A percentile compares a stretch with the other conserved stretches of the same genome.
Conservation (phyloP, 2,888 invertebrate species). For the Drosophila tanythrix region DNA sequence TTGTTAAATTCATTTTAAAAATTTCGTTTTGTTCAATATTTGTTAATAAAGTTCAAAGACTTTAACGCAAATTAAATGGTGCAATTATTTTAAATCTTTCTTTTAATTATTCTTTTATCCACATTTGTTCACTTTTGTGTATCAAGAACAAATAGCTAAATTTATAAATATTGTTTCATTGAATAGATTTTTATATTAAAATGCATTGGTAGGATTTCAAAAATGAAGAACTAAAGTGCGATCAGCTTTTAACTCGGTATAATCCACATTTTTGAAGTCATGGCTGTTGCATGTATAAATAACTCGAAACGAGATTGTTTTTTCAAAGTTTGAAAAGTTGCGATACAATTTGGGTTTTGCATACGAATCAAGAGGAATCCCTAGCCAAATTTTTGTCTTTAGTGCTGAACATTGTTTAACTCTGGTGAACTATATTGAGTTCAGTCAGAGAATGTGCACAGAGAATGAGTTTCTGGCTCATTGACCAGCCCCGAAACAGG, state of each 20-base stretch:
- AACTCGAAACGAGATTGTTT: neutral
- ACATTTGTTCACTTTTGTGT: neutral
- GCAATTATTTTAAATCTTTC: neutral
- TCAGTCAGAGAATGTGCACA: conserved; percentile 16
- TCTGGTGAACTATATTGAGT: conserved; percentile 17
- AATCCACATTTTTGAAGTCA: neutral
- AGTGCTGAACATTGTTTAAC: conserved; percentile 26
- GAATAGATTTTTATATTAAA: neutral
- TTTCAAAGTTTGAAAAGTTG: neutral
- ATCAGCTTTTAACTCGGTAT: neutral
- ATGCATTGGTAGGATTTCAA: neutral
- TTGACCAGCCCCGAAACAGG: conserved; percentile 35
- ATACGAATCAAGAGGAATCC: neutral
- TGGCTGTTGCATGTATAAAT: neutral
- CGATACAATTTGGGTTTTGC: neutral
- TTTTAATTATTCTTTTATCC: neutral
- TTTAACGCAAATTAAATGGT: neutral
- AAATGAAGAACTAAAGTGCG: neutral
- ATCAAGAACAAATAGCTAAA: neutral
- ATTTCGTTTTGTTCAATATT: neutral
- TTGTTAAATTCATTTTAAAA: neutral
- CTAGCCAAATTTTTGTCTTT: neutral
- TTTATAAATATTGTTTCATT: neutral
- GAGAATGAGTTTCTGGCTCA: conserved; percentile 55
- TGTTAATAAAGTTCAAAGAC: neutral